Conservation (phyloP, 2,797 vertebrate species). For the Labeo calbasu region DNA sequence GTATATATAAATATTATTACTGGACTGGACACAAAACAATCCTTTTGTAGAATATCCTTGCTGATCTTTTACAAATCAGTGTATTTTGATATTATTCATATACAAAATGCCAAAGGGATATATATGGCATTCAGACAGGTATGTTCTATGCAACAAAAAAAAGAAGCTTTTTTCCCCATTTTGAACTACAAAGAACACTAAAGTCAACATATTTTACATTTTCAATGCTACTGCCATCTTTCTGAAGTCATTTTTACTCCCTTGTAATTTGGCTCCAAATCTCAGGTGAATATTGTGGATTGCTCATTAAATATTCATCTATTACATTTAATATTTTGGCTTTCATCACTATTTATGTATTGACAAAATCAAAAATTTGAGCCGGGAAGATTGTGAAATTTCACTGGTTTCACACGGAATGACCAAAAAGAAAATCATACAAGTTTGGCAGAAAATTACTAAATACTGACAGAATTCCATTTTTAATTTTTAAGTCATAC, state of each 20-base stretch:
- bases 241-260: neutral
- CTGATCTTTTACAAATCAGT: neutral
- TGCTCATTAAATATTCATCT: neutral
- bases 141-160: neutral
- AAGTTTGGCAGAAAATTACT: neutral
- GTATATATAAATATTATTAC: too few relatives aligned
- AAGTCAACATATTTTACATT: neutral
- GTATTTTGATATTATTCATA: neutral
- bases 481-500: too few relatives aligned
- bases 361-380: neutral
- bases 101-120: neutral
- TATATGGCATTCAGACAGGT: neutral
- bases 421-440: neutral
- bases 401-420: neutral
- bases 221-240: neutral
- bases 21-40: neutral
- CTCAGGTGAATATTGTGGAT: neutral
- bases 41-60: neutral
- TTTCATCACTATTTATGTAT: neutral
- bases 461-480: neutral
- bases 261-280: neutral
- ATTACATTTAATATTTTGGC: neutral
- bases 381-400: neutral
- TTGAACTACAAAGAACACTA: neutral
- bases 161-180: neutral